phyloP scores from a whole-genome alignment of 2,888 invertebrate genomes.

The Drosophila koepferae region DNA sequence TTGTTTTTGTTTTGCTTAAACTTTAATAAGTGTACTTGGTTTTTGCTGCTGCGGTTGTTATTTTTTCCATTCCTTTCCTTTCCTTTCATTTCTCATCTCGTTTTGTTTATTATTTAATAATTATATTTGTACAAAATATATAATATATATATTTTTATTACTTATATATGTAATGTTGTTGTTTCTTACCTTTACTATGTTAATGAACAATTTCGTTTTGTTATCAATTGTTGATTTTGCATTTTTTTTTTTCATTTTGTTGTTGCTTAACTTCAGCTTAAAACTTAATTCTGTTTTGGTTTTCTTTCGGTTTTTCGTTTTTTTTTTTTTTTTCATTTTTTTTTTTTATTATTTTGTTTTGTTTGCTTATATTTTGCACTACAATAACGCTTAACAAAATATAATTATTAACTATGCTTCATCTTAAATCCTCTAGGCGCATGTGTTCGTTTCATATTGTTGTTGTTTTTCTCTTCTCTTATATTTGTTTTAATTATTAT shows the following conservation, averaged over 20 bases:
- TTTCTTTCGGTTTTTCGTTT: conserved; percentile 26
- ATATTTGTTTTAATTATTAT: conserved; percentile 15
- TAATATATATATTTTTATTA: conserved; percentile 46
- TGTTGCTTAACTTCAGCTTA: conserved; percentile 58
- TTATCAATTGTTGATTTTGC: conserved; percentile 29
- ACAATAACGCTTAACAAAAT: conserved; percentile 82
- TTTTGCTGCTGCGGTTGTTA: conserved; percentile 61
- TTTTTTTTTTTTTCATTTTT: conserved; percentile 15
- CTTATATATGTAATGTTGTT: conserved; percentile 35
- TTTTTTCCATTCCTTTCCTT: conserved; percentile 11
- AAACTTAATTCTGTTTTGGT: conserved; percentile 61
- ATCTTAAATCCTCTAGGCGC: conserved; percentile 47
- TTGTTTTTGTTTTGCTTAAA: conserved; percentile 65
- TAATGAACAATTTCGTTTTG: conserved; percentile 64
- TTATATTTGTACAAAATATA: conserved; percentile 81
- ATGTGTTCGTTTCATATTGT: conserved; percentile 54
- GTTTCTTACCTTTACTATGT: conserved; percentile 47
- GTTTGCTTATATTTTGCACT: conserved; percentile 60
- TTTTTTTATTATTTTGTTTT: neutral
- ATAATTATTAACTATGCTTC: conserved; percentile 75
- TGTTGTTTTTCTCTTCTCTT: conserved; percentile 13
- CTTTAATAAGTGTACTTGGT: conserved; percentile 80
- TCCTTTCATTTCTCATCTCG: conserved; percentile 20
- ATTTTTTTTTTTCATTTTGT: conserved; percentile 18
- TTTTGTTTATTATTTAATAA: conserved; percentile 43